phyloP scores from a whole-genome alignment of 2,113 vertebrate species.

The Varanus salvator region DNA sequence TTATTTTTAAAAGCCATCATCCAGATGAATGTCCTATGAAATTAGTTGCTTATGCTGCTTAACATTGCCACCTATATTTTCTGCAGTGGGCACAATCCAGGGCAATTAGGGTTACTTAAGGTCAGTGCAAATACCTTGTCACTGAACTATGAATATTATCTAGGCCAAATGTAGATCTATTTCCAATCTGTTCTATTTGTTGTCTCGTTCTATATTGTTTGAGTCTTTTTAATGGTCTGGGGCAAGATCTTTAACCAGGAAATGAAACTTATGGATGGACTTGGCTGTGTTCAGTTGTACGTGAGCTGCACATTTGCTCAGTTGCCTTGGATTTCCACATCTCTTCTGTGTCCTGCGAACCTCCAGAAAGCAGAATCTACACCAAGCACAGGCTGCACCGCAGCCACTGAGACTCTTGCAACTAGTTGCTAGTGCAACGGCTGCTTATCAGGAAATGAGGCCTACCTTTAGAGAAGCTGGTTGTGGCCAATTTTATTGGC shows the following conservation, averaged over 20 bases:
- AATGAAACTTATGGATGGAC: too few species aligned
- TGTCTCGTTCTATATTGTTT: neutral
- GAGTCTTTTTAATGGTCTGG: neutral
- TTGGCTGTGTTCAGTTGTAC: neutral
- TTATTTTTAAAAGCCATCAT: slow-evolving; percentile 11
- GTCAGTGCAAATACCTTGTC: neutral
- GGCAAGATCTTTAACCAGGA: neutral
- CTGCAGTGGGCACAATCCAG: neutral
- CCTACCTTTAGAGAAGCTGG: neutral
- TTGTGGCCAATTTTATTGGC: neutral
- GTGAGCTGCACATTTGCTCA: neutral
- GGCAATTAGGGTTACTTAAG: neutral
- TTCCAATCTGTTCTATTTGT: neutral
- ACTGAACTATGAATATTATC: neutral
- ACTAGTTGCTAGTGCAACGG: slow-evolving; percentile 17
- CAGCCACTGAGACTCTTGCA: slow-evolving; percentile 18
- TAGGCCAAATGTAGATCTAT: neutral
- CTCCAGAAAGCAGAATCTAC: neutral
- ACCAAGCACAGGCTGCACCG: neutral
- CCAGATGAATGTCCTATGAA: neutral
- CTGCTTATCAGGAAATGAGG: neutral
- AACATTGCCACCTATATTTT: neutral
- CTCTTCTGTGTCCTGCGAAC: neutral
- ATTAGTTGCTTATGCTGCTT: neutral
- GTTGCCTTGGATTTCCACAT: neutral